Conservation (phyloP, 92 coral and sea anemone genomes). For the Porites lobata region DNA sequence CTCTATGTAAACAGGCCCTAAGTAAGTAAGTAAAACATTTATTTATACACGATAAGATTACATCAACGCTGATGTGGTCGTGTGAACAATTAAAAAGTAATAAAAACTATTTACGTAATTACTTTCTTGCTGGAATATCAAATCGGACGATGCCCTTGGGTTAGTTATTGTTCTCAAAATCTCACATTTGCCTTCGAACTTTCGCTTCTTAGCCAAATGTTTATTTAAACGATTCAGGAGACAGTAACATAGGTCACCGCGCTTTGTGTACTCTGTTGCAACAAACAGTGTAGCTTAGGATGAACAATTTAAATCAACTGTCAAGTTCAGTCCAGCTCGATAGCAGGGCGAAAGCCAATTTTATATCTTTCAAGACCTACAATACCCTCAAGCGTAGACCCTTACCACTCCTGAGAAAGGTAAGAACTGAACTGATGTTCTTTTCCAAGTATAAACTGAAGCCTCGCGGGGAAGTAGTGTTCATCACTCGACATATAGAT, state of each 20-base stretch:
- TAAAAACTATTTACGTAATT: no score
- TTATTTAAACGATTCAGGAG: slow-evolving; percentile 8
- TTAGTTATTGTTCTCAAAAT: no score
- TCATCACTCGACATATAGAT: slow-evolving; percentile 7
- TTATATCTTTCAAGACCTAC: slow-evolving; percentile 25
- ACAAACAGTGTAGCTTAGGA: slow-evolving; percentile 18
- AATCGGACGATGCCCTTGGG: no score
- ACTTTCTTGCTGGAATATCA: no score
- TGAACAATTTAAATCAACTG: slow-evolving; percentile 27
- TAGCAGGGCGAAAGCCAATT: slow-evolving; percentile 39
- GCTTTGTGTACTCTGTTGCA: slow-evolving; percentile 26
- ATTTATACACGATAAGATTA: no score
- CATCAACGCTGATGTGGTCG: no score
- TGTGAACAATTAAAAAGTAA: no score
- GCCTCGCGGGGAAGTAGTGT: slow-evolving; percentile 14
- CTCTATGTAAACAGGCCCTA: no score
- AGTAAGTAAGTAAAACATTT: no score
- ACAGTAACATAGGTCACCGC: slow-evolving; percentile 2
- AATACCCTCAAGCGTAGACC: slow-evolving; percentile 10
- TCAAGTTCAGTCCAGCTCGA: slow-evolving; percentile 31
- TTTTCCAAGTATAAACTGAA: slow-evolving; percentile 29
- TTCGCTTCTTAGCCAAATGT: no score
- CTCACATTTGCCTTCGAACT: no score
- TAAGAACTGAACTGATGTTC: slow-evolving; percentile 20
- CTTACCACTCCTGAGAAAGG: slow-evolving; percentile 3